Conservation (phyloP, 2,797 vertebrate genomes). For the Phoxinus dragarum region DNA sequence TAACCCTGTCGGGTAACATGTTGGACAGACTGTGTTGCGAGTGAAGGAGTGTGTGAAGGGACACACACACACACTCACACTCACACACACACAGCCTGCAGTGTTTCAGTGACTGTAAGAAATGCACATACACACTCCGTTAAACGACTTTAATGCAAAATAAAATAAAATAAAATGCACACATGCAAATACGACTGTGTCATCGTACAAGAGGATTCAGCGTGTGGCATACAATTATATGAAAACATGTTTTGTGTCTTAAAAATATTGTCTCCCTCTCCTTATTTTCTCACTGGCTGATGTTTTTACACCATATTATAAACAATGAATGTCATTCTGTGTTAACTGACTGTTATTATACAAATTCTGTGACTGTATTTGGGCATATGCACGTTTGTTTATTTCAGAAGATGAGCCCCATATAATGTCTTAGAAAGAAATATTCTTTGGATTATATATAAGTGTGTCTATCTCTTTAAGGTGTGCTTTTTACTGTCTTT, state of each 20-base stretch:
- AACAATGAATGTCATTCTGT: background rate
- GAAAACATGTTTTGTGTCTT: background rate
- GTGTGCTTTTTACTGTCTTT: background rate
- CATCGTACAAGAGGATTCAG: background rate
- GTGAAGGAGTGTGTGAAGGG: background rate
- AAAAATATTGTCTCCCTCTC: background rate
- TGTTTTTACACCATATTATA: background rate
- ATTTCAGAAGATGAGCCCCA: background rate
- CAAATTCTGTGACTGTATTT: background rate
- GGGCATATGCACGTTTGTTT: background rate
- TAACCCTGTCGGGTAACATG: too few relatives aligned
- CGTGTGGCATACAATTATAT: too few relatives aligned
- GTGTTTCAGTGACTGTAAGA: background rate
- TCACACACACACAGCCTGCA: background rate
- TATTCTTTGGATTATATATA: background rate
- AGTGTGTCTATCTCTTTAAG: background rate
- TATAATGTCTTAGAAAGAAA: background rate
- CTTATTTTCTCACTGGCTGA: too few relatives aligned
- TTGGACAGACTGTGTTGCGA: too few relatives aligned
- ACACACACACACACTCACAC: slow-evolving; percentile 1
- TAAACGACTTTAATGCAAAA: background rate
- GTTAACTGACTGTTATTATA: background rate
- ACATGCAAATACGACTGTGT: background rate
- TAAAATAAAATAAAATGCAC: background rate
- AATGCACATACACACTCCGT: background rate